Evolutionary conservation across 2,113 vertebrate genomes (phyloP).

Genomic region (Siniperca knerii): DNA sequence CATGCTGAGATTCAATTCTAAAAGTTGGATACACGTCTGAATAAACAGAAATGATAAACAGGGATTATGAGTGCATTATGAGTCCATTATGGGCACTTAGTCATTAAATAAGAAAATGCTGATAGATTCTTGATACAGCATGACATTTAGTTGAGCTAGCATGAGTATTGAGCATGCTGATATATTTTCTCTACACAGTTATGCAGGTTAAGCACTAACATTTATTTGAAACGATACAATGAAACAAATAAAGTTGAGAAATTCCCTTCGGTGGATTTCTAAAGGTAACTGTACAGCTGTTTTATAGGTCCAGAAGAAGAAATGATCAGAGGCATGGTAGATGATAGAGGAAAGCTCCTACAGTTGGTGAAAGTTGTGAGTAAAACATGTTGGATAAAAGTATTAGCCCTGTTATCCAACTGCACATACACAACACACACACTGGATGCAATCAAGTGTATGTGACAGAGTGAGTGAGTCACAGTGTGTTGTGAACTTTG

Average conservation of each 20-base stretch:
- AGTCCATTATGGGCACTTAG: slow-evolving; percentile 2
- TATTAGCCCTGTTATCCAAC: background rate
- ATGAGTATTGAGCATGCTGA: background rate
- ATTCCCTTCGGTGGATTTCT: background rate
- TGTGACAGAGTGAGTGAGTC: background rate
- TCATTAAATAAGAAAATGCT: slow-evolving; percentile 18
- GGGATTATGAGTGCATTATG: slow-evolving; percentile 12
- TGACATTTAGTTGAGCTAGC: background rate
- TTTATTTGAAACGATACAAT: background rate
- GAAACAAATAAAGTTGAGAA: slow-evolving; percentile 3
- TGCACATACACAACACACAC: background rate
- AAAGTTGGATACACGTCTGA: slow-evolving; percentile 19
- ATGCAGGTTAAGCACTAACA: background rate
- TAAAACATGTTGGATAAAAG: background rate
- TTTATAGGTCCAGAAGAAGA: background rate
- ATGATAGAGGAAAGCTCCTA: background rate
- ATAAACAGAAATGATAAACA: slow-evolving; percentile 22
- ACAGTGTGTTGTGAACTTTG: background rate
- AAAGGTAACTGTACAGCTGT: background rate
- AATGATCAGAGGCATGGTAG: background rate
- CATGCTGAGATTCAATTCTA: slow-evolving; percentile 45
- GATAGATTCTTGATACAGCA: background rate
- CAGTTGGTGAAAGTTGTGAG: background rate
- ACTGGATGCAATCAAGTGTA: background rate
- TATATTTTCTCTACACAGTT: background rate